These are phyloP conservation scores for Henicopernis longicauda DNA, from an alignment of 2,113 vertebrate genomes.

Conservation along the genomic window DNA sequence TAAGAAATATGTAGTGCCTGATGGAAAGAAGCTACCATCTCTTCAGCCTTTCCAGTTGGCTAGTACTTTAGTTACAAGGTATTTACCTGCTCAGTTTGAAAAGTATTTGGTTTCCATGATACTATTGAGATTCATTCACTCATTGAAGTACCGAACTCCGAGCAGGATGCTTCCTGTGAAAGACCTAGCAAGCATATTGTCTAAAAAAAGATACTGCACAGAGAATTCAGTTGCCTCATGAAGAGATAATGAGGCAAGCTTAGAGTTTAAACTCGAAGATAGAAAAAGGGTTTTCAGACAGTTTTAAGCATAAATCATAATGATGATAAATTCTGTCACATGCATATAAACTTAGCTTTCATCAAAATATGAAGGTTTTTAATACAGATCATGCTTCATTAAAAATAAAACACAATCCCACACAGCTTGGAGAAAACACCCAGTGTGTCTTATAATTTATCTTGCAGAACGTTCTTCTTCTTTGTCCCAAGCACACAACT, in stretches of 20 bases:
- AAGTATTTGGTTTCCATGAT: neutral
- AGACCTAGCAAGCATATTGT: neutral
- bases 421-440: neutral
- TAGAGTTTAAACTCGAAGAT: neutral
- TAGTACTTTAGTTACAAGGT: neutral
- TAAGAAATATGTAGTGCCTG: neutral
- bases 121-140: neutral
- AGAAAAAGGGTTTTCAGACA: neutral
- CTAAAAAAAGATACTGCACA: neutral
- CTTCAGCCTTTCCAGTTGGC: neutral
- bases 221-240: neutral
- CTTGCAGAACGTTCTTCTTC: neutral
- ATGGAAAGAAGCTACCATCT: neutral
- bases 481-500: neutral
- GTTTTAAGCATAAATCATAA: neutral
- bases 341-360: neutral
- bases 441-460: neutral
- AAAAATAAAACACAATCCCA: neutral
- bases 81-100: neutral
- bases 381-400: neutral
- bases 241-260: neutral
- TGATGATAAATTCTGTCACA: neutral
- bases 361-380: neutral
- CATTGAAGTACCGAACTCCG: neutral
- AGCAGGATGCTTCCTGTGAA: neutral